Evolutionary conservation across 30 jellyfish, hydroid and myxozoan species (phyloP).

Genomic region (Turritopsis rubra): DNA sequence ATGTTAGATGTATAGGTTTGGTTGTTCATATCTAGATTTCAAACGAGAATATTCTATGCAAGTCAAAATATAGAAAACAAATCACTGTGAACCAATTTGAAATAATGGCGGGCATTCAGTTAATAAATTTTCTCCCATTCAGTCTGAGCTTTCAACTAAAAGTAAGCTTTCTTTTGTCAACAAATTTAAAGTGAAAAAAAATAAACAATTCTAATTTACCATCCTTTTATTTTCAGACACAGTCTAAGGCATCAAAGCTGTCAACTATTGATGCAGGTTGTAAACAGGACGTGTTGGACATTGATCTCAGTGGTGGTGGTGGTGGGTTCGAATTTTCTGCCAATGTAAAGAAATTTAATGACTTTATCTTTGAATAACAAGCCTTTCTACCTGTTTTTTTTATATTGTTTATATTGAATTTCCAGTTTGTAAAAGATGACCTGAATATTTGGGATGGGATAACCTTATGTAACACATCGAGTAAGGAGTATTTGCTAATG

Average conservation of each 20-base stretch:
- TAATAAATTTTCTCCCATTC: neutral
- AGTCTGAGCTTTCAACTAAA: neutral
- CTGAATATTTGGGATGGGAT: neutral
- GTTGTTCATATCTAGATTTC: neutral
- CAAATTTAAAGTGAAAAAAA: neutral
- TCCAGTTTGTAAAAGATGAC: neutral
- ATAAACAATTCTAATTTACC: neutral
- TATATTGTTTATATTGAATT: neutral
- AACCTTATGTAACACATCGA: neutral
- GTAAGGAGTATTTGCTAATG: neutral
- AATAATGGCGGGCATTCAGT: neutral
- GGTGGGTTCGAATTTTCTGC: neutral
- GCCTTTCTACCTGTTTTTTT: neutral
- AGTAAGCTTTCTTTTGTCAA: neutral
- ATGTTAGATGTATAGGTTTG: too few species aligned
- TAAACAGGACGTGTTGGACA: neutral
- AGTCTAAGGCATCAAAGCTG: neutral
- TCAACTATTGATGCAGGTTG: neutral
- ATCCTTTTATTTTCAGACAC: neutral
- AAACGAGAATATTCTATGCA: neutral
- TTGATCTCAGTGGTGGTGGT: neutral
- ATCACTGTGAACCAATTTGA: neutral
- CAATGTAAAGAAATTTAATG: neutral
- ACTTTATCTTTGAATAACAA: neutral
- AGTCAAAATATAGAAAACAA: neutral